Percentiles rank a stretch among this genome's conserved stretches.
These are phyloP conservation scores for Seira musarum DNA, from an alignment of 2,888 invertebrate species.

Conservation along the genomic window DNA sequence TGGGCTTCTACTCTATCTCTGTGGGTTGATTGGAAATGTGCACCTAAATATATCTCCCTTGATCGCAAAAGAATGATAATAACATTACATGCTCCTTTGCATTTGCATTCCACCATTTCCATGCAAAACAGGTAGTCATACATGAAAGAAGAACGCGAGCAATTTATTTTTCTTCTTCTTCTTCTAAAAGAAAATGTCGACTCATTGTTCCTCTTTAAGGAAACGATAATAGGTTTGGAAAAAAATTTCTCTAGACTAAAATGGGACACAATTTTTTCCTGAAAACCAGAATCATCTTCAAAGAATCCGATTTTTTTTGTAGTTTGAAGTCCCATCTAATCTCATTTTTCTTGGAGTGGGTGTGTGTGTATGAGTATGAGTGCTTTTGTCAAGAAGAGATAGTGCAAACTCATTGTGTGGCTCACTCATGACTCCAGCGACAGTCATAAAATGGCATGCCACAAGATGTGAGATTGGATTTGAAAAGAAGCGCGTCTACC, in stretches of 20 bases:
- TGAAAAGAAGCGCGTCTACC: not conserved
- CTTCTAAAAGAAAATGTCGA: not conserved
- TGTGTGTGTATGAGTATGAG: no score
- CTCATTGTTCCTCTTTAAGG: not conserved
- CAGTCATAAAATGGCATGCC: slow-evolving; percentile 3
- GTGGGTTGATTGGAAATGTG: not conserved
- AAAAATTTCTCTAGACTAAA: not conserved
- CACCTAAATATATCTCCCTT: not conserved
- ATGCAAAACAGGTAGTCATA: slow-evolving; percentile 4
- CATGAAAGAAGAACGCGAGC: no score
- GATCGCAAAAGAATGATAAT: no score
- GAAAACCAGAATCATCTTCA: not conserved
- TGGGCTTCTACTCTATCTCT: not conserved
- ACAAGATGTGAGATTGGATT: slow-evolving; percentile 10
- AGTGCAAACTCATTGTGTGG: not conserved
- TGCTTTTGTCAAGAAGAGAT: not conserved
- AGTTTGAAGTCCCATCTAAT: not conserved
- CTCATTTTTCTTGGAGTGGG: slow-evolving; percentile 7
- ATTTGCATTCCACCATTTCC: not conserved
- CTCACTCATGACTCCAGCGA: slow-evolving; percentile 1
- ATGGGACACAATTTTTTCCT: not conserved
- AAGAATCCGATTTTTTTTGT: not conserved
- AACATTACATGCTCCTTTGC: not conserved
- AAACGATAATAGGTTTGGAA: not conserved
- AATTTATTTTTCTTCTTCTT: not conserved